Evolutionary conservation across 30 jellyfish, hydroid and myxozoan species (phyloP).

Genomic region (Turritopsis rubra): DNA sequence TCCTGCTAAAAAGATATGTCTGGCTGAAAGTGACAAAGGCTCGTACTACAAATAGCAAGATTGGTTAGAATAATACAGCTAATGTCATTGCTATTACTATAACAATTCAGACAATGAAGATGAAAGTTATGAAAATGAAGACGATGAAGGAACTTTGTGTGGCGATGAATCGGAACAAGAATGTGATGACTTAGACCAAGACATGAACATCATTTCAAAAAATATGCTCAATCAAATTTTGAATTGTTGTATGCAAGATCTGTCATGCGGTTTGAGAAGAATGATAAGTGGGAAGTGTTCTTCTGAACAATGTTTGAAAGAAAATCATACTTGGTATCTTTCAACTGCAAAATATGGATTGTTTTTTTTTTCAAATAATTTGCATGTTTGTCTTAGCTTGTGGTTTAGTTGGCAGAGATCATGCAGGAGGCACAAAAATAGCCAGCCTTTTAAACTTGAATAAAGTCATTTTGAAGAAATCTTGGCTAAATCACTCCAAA

Average conservation of each 20-base stretch:
- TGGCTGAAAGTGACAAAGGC: conserved; percentile 1
- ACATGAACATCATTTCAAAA: background rate
- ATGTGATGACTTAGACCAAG: background rate
- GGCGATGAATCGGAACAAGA: background rate
- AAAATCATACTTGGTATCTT: background rate
- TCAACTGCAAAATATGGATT: background rate
- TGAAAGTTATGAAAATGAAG: background rate
- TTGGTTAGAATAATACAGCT: background rate
- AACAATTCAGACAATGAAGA: background rate
- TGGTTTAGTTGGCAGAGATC: background rate
- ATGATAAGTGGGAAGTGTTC: background rate
- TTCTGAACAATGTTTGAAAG: background rate
- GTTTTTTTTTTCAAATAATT: background rate
- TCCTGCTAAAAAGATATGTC: background rate
- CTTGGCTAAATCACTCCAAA: background rate
- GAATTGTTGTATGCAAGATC: background rate
- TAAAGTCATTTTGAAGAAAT: background rate
- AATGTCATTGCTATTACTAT: background rate
- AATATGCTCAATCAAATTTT: background rate
- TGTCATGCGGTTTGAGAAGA: background rate
- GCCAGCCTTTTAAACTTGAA: background rate
- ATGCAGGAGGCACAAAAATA: background rate
- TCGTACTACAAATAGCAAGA: background rate
- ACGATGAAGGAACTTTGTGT: background rate
- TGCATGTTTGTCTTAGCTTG: background rate